Percentiles rank a stretch among this genome's conserved stretches.
These are phyloP conservation scores for Agrilus biguttatus DNA, from an alignment of 2,888 invertebrate genomes.

Conservation along the genomic window DNA sequence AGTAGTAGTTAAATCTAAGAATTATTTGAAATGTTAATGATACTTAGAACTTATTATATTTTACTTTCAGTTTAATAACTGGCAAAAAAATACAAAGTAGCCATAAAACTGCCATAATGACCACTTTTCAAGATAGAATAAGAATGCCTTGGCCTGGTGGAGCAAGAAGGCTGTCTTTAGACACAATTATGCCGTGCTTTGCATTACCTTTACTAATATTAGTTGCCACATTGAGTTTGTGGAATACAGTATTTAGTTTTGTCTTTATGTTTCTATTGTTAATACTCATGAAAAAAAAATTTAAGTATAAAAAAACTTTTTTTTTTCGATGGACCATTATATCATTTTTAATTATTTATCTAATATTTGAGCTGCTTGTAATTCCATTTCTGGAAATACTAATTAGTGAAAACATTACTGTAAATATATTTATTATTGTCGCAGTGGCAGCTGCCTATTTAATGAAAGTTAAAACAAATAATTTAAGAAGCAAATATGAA, in stretches of 20 bases:
- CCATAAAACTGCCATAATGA: constrained; percentile 26
- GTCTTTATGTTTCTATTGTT: constrained; percentile 21
- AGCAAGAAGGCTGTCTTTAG: constrained; percentile 38
- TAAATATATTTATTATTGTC: constrained; percentile 36
- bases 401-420: constrained; percentile 45
- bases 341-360: constrained; percentile 48
- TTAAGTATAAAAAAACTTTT: constrained; percentile 17
- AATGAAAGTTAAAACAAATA: constrained; percentile 18
- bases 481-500: constrained; percentile 18
- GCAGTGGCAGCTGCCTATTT: constrained; percentile 33
- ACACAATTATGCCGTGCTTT: constrained; percentile 35
- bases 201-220: constrained; percentile 34
- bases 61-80: constrained; percentile 27
- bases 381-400: constrained; percentile 57
- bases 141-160: constrained; percentile 45
- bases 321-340: constrained; percentile 52
- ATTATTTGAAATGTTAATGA: not conserved
- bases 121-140: constrained; percentile 38
- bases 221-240: constrained; percentile 34
- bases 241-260: constrained; percentile 25
- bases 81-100: constrained; percentile 23
- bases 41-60: constrained; percentile 4
- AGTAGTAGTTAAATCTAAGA: constrained; percentile 12
- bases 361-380: constrained; percentile 57
- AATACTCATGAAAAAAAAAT: constrained; percentile 18